Conservation (phyloP, 1,140 invertebrate species). For the Drosophila parabipectinata region DNA sequence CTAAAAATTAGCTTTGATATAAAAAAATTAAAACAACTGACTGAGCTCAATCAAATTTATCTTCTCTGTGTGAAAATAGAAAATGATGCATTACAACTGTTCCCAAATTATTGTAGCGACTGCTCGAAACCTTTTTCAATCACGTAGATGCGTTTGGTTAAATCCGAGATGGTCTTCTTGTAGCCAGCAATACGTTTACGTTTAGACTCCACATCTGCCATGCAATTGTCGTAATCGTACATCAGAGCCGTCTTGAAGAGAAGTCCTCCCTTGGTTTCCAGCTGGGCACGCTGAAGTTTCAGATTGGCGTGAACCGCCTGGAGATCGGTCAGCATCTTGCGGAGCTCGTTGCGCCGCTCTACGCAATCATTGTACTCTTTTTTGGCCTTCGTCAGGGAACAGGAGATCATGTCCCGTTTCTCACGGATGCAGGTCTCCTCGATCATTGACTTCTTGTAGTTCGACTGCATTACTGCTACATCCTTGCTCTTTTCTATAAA, state of each 20-base stretch:
- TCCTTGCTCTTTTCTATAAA: conserved; percentile 29
- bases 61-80: not conserved
- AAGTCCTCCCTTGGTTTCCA: conserved; percentile 25
- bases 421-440: conserved; percentile 39
- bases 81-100: not conserved
- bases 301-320: conserved; percentile 15
- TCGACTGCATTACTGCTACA: conserved; percentile 23
- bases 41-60: not conserved
- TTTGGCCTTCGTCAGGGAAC: conserved; percentile 10
- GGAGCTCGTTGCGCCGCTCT: conserved; percentile 9
- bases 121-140: not conserved
- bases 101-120: not conserved
- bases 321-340: conserved; percentile 15
- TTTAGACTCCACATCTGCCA: conserved; percentile 1
- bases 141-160: not conserved
- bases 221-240: conserved; percentile 38
- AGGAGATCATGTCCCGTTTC: conserved; percentile 32
- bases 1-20: too few relatives aligned
- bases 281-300: conserved; percentile 8
- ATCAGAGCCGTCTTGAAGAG: conserved; percentile 26
- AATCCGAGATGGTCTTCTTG: not conserved
- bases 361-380: not conserved
- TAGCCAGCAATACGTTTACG: conserved; percentile 2
- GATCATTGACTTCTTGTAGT: conserved; percentile 40
- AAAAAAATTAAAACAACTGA: not conserved